Conservation (phyloP, 2,888 invertebrate species). For the Habrosyne pyritoides region DNA sequence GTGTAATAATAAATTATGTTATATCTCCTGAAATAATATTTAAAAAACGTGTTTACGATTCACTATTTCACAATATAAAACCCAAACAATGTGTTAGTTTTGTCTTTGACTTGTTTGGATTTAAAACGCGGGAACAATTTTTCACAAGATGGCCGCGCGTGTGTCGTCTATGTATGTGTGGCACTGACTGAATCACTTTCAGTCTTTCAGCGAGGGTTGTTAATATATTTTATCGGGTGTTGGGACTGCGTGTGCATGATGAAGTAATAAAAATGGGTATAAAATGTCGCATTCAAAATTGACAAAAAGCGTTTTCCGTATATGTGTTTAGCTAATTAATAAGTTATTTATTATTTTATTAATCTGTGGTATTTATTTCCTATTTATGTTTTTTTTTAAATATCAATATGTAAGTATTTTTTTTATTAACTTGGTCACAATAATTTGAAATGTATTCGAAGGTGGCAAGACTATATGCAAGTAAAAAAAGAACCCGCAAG, state of each 20-base stretch:
- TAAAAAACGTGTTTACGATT: not conserved
- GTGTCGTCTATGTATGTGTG: slow-evolving; percentile 52
- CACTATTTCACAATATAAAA: not conserved
- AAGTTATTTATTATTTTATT: not conserved
- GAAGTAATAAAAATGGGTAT: not conserved
- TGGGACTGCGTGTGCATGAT: slow-evolving; percentile 19
- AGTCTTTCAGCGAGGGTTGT: slow-evolving; percentile 35
- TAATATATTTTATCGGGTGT: slow-evolving; percentile 36
- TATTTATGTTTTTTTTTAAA: too few relatives aligned
- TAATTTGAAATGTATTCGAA: too few relatives aligned
- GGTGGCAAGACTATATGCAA: too few relatives aligned
- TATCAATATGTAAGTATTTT: too few relatives aligned
- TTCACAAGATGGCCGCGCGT: slow-evolving; percentile 54
- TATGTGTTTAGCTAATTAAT: too few relatives aligned
- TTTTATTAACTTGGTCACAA: too few relatives aligned
- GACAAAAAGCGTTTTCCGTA: too few relatives aligned
- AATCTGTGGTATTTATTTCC: too few relatives aligned
- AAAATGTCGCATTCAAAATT: not conserved
- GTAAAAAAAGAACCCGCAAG: too few relatives aligned
- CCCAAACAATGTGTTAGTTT: not conserved
- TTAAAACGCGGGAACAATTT: slow-evolving; percentile 56
- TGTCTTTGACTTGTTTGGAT: slow-evolving; percentile 13
- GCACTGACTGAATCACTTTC: slow-evolving; percentile 63
- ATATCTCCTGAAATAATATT: not conserved
- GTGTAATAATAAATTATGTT: slow-evolving; percentile 18